phyloP scores from a whole-genome alignment of 1,140 invertebrate species.

The Drosophila arawakana region DNA sequence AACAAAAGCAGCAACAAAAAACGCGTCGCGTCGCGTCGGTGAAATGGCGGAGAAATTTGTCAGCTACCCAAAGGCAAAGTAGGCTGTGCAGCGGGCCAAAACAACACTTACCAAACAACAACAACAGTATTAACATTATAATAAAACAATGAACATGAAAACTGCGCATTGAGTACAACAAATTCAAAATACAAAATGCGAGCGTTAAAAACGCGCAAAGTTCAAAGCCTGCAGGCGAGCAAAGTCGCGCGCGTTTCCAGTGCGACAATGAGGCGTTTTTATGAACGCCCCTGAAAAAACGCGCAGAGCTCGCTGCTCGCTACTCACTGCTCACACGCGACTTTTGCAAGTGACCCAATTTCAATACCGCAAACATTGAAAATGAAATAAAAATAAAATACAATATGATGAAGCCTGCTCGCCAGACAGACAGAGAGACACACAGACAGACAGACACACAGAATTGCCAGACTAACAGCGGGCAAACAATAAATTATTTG shows the following conservation, averaged over 20 bases:
- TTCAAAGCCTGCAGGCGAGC: slow-evolving; percentile 44
- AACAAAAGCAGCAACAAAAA: slow-evolving; percentile 22
- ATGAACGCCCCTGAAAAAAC: slow-evolving; percentile 61
- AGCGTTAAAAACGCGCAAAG: slow-evolving; percentile 31
- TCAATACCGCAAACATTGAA: slow-evolving; percentile 73
- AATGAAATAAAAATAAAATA: slow-evolving; percentile 63
- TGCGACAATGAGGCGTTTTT: slow-evolving; percentile 35
- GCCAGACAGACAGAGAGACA: neutral
- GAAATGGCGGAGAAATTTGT: slow-evolving; percentile 80
- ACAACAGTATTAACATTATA: neutral
- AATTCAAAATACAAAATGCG: slow-evolving; percentile 32
- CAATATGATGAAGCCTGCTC: slow-evolving; percentile 6
- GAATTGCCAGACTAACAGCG: slow-evolving; percentile 25
- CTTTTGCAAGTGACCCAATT: slow-evolving; percentile 79
- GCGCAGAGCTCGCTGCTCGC: slow-evolving; percentile 17
- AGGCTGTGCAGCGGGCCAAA: slow-evolving; percentile 44
- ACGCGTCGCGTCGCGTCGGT: slow-evolving; percentile 41
- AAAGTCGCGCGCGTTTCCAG: slow-evolving; percentile 44
- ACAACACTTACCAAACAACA: slow-evolving; percentile 10
- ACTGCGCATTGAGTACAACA: neutral
- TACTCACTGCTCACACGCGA: slow-evolving; percentile 48
- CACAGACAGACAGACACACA: no score
- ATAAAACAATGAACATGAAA: slow-evolving; percentile 25
- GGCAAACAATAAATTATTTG: slow-evolving; percentile 75
- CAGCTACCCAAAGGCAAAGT: slow-evolving; percentile 39